Conservation (phyloP, 2,113 vertebrate species). For the Nesogale talazaci region DNA sequence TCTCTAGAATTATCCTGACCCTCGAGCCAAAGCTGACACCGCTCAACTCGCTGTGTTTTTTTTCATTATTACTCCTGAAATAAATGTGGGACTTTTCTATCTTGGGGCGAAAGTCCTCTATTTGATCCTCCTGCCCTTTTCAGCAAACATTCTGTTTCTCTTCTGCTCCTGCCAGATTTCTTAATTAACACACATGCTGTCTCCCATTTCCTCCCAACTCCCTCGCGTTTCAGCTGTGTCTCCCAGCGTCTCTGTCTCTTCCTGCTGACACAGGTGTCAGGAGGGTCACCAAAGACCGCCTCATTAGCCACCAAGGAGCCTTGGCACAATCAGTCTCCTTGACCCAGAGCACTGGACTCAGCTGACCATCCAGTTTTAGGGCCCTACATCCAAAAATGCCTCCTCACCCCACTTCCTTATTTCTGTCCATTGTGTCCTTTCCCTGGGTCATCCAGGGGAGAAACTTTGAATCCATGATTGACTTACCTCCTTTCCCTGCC, state of each 20-base stretch:
- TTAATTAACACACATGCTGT: conserved; percentile 20
- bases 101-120: conserved; percentile 9
- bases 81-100: conserved; percentile 38
- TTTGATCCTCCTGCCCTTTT: conserved; percentile 56
- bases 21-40: conserved; percentile 30
- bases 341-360: conserved; percentile 29
- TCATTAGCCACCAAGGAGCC: background rate
- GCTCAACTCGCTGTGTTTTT: conserved; percentile 8
- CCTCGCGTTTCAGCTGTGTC: background rate
- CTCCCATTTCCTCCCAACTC: background rate
- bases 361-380: background rate
- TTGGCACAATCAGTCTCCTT: background rate
- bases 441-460: conserved; percentile 14
- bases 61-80: background rate
- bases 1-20: conserved; percentile 55
- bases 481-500: background rate
- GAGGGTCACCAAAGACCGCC: background rate
- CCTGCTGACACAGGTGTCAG: conserved; percentile 25
- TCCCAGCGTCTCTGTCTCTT: background rate
- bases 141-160: conserved; percentile 49
- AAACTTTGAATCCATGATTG: background rate
- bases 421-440: conserved; percentile 9
- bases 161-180: conserved; percentile 24
- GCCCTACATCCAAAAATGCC: background rate
- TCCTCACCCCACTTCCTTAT: background rate